These are phyloP conservation scores for Nematostella vectensis DNA, from an alignment of 92 coral and sea anemone genomes.

Conservation along the genomic window DNA sequence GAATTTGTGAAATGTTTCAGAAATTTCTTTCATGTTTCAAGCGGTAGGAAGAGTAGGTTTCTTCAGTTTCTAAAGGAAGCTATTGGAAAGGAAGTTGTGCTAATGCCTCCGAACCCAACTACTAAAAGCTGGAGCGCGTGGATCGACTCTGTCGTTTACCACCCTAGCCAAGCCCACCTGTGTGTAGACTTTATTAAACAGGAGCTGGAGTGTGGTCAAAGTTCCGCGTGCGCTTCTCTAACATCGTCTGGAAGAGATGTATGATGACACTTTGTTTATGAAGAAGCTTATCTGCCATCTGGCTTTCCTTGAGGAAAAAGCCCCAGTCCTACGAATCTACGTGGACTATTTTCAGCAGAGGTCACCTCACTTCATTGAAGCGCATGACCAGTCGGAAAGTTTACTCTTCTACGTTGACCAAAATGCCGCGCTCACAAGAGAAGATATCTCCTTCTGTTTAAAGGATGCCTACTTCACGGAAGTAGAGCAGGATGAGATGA, in stretches of 20 bases:
- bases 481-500: constrained; percentile 17
- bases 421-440: constrained; percentile 22
- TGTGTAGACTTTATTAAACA: constrained; percentile 27
- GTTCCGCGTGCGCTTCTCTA: constrained; percentile 26
- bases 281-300: constrained; percentile 34
- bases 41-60: constrained; percentile 50
- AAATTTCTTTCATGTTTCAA: constrained; percentile 38
- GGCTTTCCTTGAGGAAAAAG: constrained; percentile 32
- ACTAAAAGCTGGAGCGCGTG: constrained; percentile 47
- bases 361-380: constrained; percentile 34
- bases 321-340: constrained; percentile 37
- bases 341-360: constrained; percentile 34
- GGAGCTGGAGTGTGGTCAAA: constrained; percentile 20
- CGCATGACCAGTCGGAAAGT: constrained; percentile 29
- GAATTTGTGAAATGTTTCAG: constrained; percentile 52
- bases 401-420: constrained; percentile 23
- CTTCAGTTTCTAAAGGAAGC: constrained; percentile 18
- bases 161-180: constrained; percentile 19
- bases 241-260: constrained; percentile 39
- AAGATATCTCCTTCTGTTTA: constrained; percentile 34
- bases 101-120: constrained; percentile 52
- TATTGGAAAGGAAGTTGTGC: constrained; percentile 4
- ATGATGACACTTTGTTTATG: constrained; percentile 28
- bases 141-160: constrained; percentile 34
- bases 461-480: constrained; percentile 11